Conservation (phyloP, 2,113 vertebrate genomes). For the Brachyhypopomus occidentalis region DNA sequence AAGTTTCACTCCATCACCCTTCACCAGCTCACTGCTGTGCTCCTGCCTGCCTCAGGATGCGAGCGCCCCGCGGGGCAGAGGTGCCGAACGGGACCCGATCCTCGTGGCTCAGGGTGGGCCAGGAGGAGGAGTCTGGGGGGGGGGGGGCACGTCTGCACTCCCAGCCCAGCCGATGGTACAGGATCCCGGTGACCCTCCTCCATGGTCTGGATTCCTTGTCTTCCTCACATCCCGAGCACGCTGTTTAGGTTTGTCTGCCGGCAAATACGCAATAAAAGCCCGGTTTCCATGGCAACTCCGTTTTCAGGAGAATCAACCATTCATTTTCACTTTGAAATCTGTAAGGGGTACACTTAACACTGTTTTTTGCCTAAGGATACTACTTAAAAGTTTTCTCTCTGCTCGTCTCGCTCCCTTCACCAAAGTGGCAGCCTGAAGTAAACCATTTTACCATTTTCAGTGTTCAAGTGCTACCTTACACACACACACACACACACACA, state of each 20-base stretch:
- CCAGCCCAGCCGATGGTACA: too few species aligned
- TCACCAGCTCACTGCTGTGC: background rate
- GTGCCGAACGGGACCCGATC: background rate
- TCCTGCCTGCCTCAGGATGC: background rate
- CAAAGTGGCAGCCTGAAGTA: slow-evolving; percentile 65
- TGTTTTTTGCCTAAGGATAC: slow-evolving; percentile 70
- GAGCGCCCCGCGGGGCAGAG: background rate
- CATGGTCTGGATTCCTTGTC: slow-evolving; percentile 42
- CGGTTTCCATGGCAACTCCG: slow-evolving; percentile 77
- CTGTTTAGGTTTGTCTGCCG: slow-evolving; percentile 59
- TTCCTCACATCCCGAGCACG: slow-evolving; percentile 36
- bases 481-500: too few species aligned
- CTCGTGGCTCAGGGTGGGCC: background rate
- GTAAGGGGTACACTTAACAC: slow-evolving; percentile 72
- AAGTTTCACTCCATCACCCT: background rate
- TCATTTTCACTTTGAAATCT: slow-evolving; percentile 72
- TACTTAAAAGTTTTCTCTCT: slow-evolving; percentile 64
- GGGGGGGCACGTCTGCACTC: background rate
- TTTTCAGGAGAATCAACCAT: slow-evolving; percentile 73
- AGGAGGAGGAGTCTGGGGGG: slow-evolving; percentile 8
- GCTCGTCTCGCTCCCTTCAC: slow-evolving; percentile 35
- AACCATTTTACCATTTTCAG: slow-evolving; percentile 52
- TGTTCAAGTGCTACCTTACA: slow-evolving; percentile 59
- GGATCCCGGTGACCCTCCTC: slow-evolving; percentile 26
- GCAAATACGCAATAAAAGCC: slow-evolving; percentile 65